Percentiles rank a stretch among this genome's conserved stretches.
Evolutionary conservation across 92 coral and sea anemone species (phyloP).

Genomic region (Porites evermanni): DNA sequence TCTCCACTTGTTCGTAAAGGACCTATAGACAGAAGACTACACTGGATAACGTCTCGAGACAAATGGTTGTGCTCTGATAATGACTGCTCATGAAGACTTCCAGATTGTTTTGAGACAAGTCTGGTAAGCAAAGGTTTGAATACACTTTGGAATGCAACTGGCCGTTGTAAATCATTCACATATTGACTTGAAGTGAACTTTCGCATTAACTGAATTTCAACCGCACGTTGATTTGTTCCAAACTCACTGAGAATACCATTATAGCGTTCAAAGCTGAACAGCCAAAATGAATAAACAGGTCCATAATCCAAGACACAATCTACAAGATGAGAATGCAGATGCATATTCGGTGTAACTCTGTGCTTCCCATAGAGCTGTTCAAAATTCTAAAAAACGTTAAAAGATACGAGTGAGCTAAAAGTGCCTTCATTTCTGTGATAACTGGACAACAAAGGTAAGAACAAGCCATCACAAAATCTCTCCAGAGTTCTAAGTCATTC

Average conservation of each 20-base stretch:
- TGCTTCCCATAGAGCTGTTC: slow-evolving; percentile 55
- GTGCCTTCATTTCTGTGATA: slow-evolving; percentile 26
- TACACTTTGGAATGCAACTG: slow-evolving; percentile 27
- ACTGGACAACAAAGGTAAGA: slow-evolving; percentile 37
- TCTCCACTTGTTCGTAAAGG: slow-evolving; percentile 46
- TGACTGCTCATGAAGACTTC: slow-evolving; percentile 31
- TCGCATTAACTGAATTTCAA: slow-evolving; percentile 42
- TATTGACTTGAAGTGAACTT: slow-evolving; percentile 35
- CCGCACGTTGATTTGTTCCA: slow-evolving; percentile 53
- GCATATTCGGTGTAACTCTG: slow-evolving; percentile 67
- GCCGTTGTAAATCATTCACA: slow-evolving; percentile 47
- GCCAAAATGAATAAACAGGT: slow-evolving; percentile 67
- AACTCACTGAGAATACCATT: slow-evolving; percentile 67
- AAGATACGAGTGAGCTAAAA: slow-evolving; percentile 46
- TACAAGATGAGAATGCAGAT: slow-evolving; percentile 62
- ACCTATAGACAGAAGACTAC: slow-evolving; percentile 63
- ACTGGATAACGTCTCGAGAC: slow-evolving; percentile 35
- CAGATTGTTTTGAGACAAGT: slow-evolving; percentile 33
- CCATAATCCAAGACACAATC: slow-evolving; percentile 65
- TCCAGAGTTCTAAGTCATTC: slow-evolving; percentile 54
- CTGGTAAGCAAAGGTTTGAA: slow-evolving; percentile 35
- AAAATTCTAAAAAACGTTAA: slow-evolving; percentile 49
- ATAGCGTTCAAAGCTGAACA: slow-evolving; percentile 63
- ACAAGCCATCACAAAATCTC: slow-evolving; percentile 62
- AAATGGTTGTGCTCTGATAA: slow-evolving; percentile 3